A percentile compares a stretch with the other conserved stretches of the same genome.
Conservation (phyloP, 37 sponge, comb jelly and placozoan species). For the Cliona cf. orientalis region DNA sequence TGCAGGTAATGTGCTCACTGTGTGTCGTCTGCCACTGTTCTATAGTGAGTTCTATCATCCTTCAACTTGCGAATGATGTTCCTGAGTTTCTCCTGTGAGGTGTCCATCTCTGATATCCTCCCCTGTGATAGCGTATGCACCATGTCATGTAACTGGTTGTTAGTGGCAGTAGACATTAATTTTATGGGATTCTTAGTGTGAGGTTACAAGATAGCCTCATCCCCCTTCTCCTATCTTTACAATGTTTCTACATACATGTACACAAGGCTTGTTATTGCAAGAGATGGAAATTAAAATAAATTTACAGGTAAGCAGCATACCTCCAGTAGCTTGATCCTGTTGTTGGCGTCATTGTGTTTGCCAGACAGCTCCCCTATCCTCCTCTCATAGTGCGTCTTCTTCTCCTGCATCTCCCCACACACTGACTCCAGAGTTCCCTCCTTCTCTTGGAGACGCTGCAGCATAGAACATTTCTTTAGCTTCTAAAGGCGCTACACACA, state of each 20-base stretch:
- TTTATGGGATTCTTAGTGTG: too few species aligned
- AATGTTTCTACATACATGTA: background rate
- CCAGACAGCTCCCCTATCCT: slow-evolving; percentile 16
- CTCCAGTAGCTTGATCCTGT: background rate
- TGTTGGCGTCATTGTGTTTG: background rate
- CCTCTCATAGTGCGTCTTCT: slow-evolving; percentile 25
- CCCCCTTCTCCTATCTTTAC: too few species aligned
- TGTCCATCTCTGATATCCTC: slow-evolving; percentile 13
- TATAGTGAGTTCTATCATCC: slow-evolving; percentile 69
- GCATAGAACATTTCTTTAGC: too few species aligned
- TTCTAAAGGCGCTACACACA: too few species aligned
- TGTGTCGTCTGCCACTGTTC: slow-evolving; percentile 34
- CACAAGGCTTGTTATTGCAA: background rate
- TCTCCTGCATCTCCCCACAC: slow-evolving; percentile 11
- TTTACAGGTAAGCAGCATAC: background rate
- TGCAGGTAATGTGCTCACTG: slow-evolving; percentile 33
- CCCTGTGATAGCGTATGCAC: background rate
- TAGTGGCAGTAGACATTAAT: too few species aligned
- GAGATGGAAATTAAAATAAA: background rate
- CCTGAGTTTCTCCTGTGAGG: slow-evolving; percentile 31
- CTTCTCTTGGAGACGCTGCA: slow-evolving; percentile 14
- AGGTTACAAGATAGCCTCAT: too few species aligned
- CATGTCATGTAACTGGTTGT: background rate
- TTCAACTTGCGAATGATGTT: slow-evolving; percentile 56
- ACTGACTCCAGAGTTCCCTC: slow-evolving; percentile 10